Conservation (phyloP, 2,113 vertebrate genomes). For the human (Homo sapiens) region GRCh38 chr2:7594001-7594500, state of each 20-base stretch:
- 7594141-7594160: no score
- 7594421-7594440: rapidly evolving
- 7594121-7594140: no score
- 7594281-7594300: background rate
- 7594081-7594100: no score
- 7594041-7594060: no score
- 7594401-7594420: background rate
- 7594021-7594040: background rate
- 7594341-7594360: background rate
- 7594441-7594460: background rate
- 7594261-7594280: background rate
- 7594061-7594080: no score
- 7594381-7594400: rapidly evolving
- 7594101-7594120: no score
- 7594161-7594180: background rate
- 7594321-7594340: no score
- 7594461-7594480: background rate
- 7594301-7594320: no score
- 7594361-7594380: background rate
- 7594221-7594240: no score
- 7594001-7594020: background rate
- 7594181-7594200: background rate
- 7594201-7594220: background rate
- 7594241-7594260: no score
- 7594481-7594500: background rate